These are phyloP conservation scores for Sycobia sp. DNA, from an alignment of 1,140 invertebrate genomes.

Conservation along the genomic window DNA sequence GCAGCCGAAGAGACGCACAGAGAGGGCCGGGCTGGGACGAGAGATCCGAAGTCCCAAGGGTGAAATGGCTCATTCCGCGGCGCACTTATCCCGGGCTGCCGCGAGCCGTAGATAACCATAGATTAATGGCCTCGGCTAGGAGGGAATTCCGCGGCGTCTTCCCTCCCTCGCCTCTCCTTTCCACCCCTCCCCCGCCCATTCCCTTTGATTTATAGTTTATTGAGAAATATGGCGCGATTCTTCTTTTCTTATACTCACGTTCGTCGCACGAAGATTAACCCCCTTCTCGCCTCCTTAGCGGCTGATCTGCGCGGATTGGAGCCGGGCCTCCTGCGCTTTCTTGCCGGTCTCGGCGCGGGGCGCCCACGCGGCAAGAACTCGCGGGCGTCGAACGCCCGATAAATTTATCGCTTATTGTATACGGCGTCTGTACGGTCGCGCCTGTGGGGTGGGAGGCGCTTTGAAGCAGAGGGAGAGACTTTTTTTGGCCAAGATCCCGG, in stretches of 20 bases:
- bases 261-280: constrained; percentile 12
- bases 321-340: neutral
- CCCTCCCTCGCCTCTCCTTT: constrained; percentile 41
- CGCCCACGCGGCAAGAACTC: constrained; percentile 16
- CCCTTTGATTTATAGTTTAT: constrained; percentile 58
- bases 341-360: neutral
- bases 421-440: neutral
- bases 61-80: constrained; percentile 58
- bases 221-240: constrained; percentile 56
- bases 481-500: neutral
- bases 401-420: constrained; percentile 32
- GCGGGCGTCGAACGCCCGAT: constrained; percentile 30
- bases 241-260: constrained; percentile 5
- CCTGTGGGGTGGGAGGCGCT: neutral
- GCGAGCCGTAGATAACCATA: constrained; percentile 60
- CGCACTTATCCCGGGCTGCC: constrained; percentile 54
- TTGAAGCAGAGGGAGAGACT: neutral
- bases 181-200: constrained; percentile 39
- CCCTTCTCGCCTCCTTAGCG: neutral
- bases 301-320: neutral
- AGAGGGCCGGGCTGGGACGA: constrained; percentile 34
- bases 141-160: constrained; percentile 39
- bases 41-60: constrained; percentile 56
- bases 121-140: constrained; percentile 57
- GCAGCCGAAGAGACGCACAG: too few relatives aligned